Conservation (phyloP, 2,113 vertebrate genomes). For the Bungarus multicinctus region DNA sequence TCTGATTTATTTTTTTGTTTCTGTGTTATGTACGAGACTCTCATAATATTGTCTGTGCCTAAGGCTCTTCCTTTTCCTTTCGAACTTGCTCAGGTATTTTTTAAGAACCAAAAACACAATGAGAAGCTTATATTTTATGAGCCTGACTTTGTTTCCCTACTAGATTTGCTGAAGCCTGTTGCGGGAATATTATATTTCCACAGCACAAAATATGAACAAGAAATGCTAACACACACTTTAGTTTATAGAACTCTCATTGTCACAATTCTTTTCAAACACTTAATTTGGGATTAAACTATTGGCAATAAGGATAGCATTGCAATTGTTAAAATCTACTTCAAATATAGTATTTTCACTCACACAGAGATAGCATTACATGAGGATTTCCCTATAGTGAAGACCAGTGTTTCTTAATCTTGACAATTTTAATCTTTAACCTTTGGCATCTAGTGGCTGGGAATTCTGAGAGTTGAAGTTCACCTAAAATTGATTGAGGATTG, state of each 20-base stretch:
- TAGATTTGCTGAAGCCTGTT: conserved; percentile 22
- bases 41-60: conserved; percentile 41
- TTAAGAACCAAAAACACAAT: conserved; percentile 8
- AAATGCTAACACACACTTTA: conserved; percentile 2
- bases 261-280: conserved; percentile 36
- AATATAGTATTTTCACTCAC: background rate
- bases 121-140: conserved; percentile 50
- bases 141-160: conserved; percentile 3
- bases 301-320: background rate
- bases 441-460: background rate
- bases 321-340: background rate
- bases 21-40: background rate
- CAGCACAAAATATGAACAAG: background rate
- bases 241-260: background rate
- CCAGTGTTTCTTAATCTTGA: background rate
- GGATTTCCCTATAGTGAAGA: background rate
- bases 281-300: background rate
- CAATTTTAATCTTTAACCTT: background rate
- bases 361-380: background rate
- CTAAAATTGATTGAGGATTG: background rate
- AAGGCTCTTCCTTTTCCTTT: conserved; percentile 43
- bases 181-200: conserved; percentile 10
- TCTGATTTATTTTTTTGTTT: background rate
- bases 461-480: background rate
- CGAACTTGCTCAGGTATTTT: conserved; percentile 48